Base-by-base conservation (phyloP, 1,140 invertebrate species). In the Hyles euphorbiae region DNA sequence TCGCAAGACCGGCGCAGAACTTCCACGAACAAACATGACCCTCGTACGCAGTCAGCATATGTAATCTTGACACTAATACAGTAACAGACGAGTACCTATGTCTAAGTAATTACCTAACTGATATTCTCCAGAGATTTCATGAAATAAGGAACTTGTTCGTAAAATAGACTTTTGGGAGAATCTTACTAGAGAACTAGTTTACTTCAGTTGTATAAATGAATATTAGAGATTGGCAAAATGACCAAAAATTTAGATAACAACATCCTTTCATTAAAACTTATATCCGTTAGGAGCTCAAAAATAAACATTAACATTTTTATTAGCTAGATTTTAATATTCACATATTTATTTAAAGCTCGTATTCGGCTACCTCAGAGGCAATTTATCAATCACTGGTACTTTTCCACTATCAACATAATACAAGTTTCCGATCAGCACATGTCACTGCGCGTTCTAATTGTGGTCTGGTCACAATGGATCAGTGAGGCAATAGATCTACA, bases 41-140 rank as follows among this genome's bases (percentile, higher is more conserved):
- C 72, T 73, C 47, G 67, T 56, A 81, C 70, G 77, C 63, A 34
- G 60, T 65, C 56, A 68, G 75, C 66, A 81, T 78, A 56, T 53
- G 61, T 80, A 80, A 80, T 83, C 68, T 78, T 73, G 70, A 77
- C 72, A 76, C 67, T 74, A 76, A 78, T 79, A 72, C 64, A 68
- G 48, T 62, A 55, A 58, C 58, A 56, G 50, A 60, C 52, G 34
- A 44, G 40, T 56, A 64, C 60, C 53, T 60, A 53, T 49, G 48
- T 51, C 60, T 59, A 53, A 49, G 66, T 67, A 69, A 72, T 69
- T 64, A 63, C 59, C 50, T 55, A 63, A 56, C 55, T 63, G 36
- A 40, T 40, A 68, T 57, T 60, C 62, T 34, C 53, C 5, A 61
- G 36, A 51, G 53, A 69, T 60, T 56, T 61, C 58, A 54, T 49